phyloP scores from a whole-genome alignment of 2,888 invertebrate genomes.

The Lasioglossum calceatum region DNA sequence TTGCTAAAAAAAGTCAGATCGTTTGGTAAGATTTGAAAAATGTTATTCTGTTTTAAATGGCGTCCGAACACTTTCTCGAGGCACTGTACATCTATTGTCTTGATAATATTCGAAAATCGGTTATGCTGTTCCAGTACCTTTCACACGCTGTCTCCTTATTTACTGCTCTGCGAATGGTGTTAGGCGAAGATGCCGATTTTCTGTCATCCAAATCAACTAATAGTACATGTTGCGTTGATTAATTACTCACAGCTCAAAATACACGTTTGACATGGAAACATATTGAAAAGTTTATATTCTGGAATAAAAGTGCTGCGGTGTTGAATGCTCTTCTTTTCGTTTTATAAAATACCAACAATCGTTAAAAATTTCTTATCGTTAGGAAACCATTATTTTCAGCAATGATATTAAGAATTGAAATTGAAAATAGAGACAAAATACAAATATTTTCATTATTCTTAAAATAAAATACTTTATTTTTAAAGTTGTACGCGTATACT shows the following conservation, averaged over 20 bases:
- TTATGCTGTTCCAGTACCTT: conserved; percentile 48
- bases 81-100: neutral
- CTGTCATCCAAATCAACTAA: neutral
- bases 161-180: conserved; percentile 51
- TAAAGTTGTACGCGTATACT: no score
- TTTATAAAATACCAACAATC: neutral
- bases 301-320: neutral
- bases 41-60: no score
- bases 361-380: neutral
- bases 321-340: neutral
- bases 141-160: conserved; percentile 63
- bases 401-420: no score
- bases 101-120: neutral
- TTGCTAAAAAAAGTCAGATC: neutral
- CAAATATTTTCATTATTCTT: no score
- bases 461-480: no score
- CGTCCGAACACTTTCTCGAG: no score
- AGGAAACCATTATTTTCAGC: no score
- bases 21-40: no score
- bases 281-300: neutral
- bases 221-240: neutral
- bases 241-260: neutral
- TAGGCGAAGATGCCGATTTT: neutral
- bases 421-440: no score
- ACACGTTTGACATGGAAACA: no score